Evolutionary conservation across 1,140 invertebrate species (phyloP).

Genomic region (Musca domestica): DNA sequence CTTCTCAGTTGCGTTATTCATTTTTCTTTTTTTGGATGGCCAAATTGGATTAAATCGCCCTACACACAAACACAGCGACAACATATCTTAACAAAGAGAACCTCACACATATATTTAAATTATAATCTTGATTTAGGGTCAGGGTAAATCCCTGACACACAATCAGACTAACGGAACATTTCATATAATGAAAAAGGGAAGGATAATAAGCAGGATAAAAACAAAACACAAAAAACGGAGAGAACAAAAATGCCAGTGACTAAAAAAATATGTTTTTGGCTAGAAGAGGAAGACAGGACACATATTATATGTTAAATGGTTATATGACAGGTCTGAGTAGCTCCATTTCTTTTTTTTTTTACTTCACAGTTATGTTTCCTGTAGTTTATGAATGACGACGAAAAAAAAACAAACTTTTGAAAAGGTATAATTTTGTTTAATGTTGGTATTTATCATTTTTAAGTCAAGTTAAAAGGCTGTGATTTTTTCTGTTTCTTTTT

Average conservation of each 20-base stretch:
- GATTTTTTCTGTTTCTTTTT: not conserved
- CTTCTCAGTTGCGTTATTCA: too few species aligned
- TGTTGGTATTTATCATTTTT: conserved; percentile 46
- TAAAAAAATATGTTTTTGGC: not conserved
- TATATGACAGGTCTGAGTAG: too few species aligned
- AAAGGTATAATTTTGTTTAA: conserved; percentile 52
- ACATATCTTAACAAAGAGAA: too few species aligned
- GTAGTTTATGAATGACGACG: not conserved
- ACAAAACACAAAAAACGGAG: not conserved
- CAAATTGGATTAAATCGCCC: too few species aligned
- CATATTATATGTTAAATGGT: too few species aligned
- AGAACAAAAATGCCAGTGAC: not conserved
- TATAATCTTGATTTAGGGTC: conserved; percentile 21
- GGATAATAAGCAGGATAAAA: not conserved
- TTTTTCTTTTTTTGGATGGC: too few species aligned
- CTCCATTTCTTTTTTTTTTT: too few species aligned
- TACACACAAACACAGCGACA: too few species aligned
- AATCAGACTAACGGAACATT: too few species aligned
- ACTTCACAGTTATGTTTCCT: too few species aligned
- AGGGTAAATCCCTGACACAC: conserved; percentile 11
- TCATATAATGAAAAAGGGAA: too few species aligned
- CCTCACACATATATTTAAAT: conserved; percentile 5
- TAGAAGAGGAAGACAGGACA: not conserved
- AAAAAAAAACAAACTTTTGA: conserved; percentile 7
- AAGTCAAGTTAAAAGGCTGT: too few species aligned